phyloP scores from a whole-genome alignment of 2,797 vertebrate genomes.

The Acanthornis magna region DNA sequence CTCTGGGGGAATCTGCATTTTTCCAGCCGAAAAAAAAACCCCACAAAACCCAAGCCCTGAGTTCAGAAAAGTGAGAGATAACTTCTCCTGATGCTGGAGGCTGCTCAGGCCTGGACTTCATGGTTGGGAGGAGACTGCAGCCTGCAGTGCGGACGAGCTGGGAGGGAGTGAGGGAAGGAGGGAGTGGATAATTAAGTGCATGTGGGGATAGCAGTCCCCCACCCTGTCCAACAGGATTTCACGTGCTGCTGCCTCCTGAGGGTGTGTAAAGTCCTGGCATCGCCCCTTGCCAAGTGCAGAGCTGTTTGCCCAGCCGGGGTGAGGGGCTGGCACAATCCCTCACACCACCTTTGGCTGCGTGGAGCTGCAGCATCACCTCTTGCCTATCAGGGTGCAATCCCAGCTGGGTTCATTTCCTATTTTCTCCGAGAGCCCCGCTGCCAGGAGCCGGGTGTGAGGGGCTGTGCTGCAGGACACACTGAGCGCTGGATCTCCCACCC shows the following conservation, averaged over 20 bases:
- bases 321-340: background rate
- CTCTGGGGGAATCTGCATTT: background rate
- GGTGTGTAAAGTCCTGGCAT: background rate
- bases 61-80: background rate
- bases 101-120: background rate
- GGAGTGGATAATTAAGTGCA: background rate
- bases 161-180: background rate
- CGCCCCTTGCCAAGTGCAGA: rapidly evolving
- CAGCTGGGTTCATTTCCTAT: rapidly evolving
- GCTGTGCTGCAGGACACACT: rapidly evolving
- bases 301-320: background rate
- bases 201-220: background rate
- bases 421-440: rapidly evolving
- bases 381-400: rapidly evolving
- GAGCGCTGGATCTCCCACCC: background rate
- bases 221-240: background rate
- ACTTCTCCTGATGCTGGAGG: background rate
- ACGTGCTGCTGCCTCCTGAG: background rate
- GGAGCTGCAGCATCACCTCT: background rate
- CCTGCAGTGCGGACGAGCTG: background rate
- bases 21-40: background rate
- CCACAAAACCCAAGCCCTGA: background rate
- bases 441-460: background rate
- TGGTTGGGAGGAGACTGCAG: background rate
- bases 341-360: rapidly evolving